Evolutionary conservation across 2,113 vertebrate genomes (phyloP).

Genomic region (Chloroceryle aenea): DNA sequence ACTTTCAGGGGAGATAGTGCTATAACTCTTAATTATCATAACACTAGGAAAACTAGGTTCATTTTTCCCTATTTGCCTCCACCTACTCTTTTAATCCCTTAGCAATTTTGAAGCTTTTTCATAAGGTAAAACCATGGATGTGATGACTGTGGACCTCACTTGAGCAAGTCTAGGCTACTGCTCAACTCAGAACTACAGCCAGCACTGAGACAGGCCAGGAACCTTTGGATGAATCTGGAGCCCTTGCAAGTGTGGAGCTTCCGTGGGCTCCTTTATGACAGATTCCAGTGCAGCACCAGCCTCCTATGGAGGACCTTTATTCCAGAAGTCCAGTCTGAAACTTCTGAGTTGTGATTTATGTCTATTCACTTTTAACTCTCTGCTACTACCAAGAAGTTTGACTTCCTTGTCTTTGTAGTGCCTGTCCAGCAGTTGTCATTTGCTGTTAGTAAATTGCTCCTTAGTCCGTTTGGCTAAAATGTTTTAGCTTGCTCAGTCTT

Average conservation of each 20-base stretch:
- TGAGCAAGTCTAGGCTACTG: neutral
- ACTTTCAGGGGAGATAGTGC: neutral
- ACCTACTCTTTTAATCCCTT: neutral
- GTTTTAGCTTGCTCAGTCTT: neutral
- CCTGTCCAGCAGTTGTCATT: neutral
- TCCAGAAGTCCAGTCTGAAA: neutral
- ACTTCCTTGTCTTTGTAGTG: neutral
- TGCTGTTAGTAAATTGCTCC: neutral
- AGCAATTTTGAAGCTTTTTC: neutral
- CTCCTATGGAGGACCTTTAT: neutral
- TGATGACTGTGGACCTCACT: neutral
- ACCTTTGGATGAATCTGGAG: neutral
- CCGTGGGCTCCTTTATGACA: neutral
- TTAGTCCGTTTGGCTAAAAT: neutral
- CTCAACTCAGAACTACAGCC: neutral
- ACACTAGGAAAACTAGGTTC: neutral
- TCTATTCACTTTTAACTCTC: neutral
- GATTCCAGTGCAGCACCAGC: neutral
- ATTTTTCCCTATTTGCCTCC: neutral
- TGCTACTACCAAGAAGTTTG: neutral
- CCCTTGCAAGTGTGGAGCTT: neutral
- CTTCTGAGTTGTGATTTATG: neutral
- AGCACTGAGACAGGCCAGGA: neutral
- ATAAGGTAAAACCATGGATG: neutral
- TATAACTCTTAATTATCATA: neutral